phyloP scores from a whole-genome alignment of 1,140 invertebrate species.

The Drosophila pallidifrons region DNA sequence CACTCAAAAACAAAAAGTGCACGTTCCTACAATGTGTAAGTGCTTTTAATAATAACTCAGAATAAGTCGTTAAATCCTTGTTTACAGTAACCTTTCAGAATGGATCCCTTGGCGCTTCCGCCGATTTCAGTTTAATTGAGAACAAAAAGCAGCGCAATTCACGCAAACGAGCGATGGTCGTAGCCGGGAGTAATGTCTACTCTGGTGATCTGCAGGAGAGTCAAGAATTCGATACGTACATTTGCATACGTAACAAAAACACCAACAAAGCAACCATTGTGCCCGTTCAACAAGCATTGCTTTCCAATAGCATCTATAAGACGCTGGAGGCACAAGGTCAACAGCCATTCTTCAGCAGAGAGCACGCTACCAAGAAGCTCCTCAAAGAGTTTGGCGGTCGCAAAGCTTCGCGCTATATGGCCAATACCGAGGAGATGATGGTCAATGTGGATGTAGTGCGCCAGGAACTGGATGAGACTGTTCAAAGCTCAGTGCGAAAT shows the following conservation, averaged over 20 bases:
- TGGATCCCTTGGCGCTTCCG: constrained; percentile 53
- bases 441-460: constrained; percentile 75
- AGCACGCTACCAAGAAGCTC: constrained; percentile 64
- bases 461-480: constrained; percentile 72
- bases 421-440: constrained; percentile 70
- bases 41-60: not conserved
- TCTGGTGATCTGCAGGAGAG: constrained; percentile 54
- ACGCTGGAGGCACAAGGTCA: constrained; percentile 42
- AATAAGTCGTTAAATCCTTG: not conserved
- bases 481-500: constrained; percentile 41
- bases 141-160: constrained; percentile 9
- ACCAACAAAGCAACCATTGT: constrained; percentile 71
- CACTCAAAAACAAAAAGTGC: constrained; percentile 28
- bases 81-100: constrained; percentile 77
- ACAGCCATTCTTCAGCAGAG: constrained; percentile 53
- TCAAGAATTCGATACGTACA: constrained; percentile 64
- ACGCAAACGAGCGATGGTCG: constrained; percentile 53
- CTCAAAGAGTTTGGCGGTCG: constrained; percentile 79
- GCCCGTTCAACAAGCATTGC: constrained; percentile 63
- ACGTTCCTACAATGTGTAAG: constrained; percentile 63
- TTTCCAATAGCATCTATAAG: constrained; percentile 69
- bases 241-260: constrained; percentile 66
- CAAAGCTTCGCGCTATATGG: constrained; percentile 66
- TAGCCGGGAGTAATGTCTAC: constrained; percentile 55
- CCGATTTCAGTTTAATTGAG: constrained; percentile 44